phyloP scores from a whole-genome alignment of 2,888 invertebrate species.

The Hoplodrina ambigua region DNA sequence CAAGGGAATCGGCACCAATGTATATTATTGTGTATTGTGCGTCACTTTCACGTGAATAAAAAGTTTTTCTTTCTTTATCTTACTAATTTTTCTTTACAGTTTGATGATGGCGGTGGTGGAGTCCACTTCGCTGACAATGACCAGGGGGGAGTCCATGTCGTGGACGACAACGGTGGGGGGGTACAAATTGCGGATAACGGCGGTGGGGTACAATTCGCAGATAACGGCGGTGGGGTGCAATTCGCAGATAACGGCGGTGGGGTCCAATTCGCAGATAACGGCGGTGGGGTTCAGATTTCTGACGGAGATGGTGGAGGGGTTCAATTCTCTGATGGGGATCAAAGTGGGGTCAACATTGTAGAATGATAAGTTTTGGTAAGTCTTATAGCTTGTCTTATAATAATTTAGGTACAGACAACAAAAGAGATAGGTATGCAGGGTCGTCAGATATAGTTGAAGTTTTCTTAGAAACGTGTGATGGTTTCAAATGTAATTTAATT shows the following conservation, averaged over 20 bases:
- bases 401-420: no score
- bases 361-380: constrained; percentile 3
- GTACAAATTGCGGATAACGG: neutral
- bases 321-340: constrained; percentile 11
- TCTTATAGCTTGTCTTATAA: neutral
- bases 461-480: no score
- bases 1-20: no score
- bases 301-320: constrained; percentile 13
- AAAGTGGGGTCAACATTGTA: neutral
- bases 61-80: no score
- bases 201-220: neutral
- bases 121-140: constrained; percentile 4
- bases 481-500: no score
- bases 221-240: constrained; percentile 4
- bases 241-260: neutral
- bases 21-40: no score
- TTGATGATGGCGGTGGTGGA: constrained; percentile 23
- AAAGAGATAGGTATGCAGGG: no score
- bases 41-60: no score
- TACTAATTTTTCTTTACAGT: no score
- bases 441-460: no score
- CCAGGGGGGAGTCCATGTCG: neutral
- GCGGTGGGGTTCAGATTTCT: neutral
- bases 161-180: no score
- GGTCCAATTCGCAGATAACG: neutral